phyloP scores from a whole-genome alignment of 1,140 invertebrate genomes.

The Papilio dardanus region DNA sequence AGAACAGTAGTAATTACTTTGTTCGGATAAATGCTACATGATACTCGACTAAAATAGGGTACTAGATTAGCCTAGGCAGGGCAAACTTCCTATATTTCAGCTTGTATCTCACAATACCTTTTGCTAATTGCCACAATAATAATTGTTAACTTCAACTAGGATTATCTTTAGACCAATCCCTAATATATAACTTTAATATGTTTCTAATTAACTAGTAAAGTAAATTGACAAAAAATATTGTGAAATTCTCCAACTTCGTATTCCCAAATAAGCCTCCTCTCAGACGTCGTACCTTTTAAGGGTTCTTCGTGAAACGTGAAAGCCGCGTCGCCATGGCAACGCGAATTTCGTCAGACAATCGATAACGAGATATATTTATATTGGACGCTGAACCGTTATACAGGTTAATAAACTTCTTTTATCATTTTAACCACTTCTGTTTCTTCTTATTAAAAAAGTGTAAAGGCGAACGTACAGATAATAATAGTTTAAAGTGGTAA shows the following conservation, averaged over 20 bases:
- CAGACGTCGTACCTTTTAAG: conserved; percentile 11
- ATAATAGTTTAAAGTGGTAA: no score
- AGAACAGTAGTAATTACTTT: no score
- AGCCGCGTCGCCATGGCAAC: conserved; percentile 14
- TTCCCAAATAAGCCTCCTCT: background rate
- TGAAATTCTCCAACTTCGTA: background rate
- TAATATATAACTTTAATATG: background rate
- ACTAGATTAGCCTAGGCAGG: no score
- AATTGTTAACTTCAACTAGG: no score
- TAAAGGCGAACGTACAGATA: no score
- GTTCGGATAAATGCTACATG: no score
- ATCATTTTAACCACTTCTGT: background rate
- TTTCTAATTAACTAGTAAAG: background rate
- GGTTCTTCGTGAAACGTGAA: conserved; percentile 12
- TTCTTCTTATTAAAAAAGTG: background rate
- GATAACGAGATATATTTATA: background rate
- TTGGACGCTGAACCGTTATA: background rate
- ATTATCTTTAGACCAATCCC: no score
- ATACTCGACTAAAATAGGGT: no score
- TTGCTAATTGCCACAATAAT: no score
- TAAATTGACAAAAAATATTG: background rate
- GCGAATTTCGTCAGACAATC: conserved; percentile 17
- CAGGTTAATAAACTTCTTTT: background rate
- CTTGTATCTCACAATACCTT: no score
- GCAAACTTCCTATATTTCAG: background rate